Evolutionary conservation across 1,140 invertebrate genomes (phyloP), one percentile per base, ranked within the genome.

Genomic region (Batillaria attramentaria): DNA sequence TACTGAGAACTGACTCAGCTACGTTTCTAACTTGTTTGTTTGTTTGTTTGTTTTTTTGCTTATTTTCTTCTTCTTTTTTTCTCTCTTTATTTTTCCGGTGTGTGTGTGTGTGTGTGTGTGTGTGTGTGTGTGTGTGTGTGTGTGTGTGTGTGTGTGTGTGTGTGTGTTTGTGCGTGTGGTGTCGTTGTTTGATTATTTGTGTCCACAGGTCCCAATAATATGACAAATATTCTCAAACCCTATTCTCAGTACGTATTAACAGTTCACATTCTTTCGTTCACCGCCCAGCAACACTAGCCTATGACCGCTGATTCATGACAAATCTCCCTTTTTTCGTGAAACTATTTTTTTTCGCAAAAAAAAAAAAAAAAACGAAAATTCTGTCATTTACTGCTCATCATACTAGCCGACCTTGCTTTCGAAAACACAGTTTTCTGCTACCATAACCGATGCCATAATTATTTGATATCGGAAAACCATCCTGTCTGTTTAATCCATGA

Each of bases 141-240:
- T 77, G 60, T 66, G 37, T 77, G 42, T 66, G 37, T 77, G 18
- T 8, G 57, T 77, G 57, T 66, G 24, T 2, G 18, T 41, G 74
- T 41, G 33, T 37, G 10, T 72, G 13, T 42, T 10, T 41, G 37
- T 42, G 37, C 31, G 16, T 0, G 10, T 72, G 69, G 10, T 16
- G 35, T 16, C 13, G 18, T 24, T 72, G 69, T n/a, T 20, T n/a
- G 13, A 16, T 20, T 24, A 24, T 28, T 2, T 72, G 31, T 69
- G 31, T 69, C 6, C 37, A n/a, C 37, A n/a, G 28, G 31, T 69
- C 6, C 37, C n/a, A 42, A 70, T 4, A 70, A 8, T 33, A 35
- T 33, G 68, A 70, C 28, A 70, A 42, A 70, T 6, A 70, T n/a
- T 33, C 4, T 39, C 6, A 37, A 35, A 70, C n/a, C n/a, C n/a